phyloP scores from a whole-genome alignment of 2,888 invertebrate species.

The Pimpla rufipes region DNA sequence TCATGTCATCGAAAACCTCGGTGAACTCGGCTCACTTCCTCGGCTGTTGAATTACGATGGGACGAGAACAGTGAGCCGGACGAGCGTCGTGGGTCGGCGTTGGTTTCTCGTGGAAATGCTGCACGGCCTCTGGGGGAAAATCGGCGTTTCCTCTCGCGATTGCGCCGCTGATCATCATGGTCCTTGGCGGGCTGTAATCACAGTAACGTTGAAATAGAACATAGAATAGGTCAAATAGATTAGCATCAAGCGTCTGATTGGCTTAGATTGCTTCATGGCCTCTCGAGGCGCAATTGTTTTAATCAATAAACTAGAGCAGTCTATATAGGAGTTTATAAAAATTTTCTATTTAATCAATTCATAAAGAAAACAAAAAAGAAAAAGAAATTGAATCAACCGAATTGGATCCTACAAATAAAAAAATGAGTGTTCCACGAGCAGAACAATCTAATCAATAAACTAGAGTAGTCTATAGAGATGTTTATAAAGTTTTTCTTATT shows the following conservation, averaged over 20 bases:
- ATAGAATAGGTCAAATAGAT: conserved; percentile 2
- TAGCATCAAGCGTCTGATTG: neutral
- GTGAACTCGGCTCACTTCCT: conserved; percentile 89
- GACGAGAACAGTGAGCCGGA: conserved; percentile 88
- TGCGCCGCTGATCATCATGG: conserved; percentile 92
- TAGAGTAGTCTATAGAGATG: no score
- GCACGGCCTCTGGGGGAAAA: conserved; percentile 95
- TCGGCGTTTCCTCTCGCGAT: conserved; percentile 94
- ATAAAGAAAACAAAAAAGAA: no score
- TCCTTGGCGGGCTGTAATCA: conserved; percentile 90
- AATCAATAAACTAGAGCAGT: no score
- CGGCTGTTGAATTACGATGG: conserved; percentile 94
- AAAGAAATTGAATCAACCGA: no score
- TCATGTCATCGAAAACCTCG: neutral
- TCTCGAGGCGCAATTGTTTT: neutral
- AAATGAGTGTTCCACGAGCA: no score
- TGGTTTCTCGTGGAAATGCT: conserved; percentile 92
- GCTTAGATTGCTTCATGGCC: neutral
- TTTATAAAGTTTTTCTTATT: no score
- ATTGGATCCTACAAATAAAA: no score
- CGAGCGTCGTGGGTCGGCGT: conserved; percentile 89
- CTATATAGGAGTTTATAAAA: no score
- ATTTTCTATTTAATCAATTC: no score
- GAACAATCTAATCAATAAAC: no score
- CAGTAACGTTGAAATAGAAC: neutral